These are phyloP conservation scores for Palythoa grandiflora DNA, from an alignment of 92 coral and sea anemone species.

Conservation along the genomic window DNA sequence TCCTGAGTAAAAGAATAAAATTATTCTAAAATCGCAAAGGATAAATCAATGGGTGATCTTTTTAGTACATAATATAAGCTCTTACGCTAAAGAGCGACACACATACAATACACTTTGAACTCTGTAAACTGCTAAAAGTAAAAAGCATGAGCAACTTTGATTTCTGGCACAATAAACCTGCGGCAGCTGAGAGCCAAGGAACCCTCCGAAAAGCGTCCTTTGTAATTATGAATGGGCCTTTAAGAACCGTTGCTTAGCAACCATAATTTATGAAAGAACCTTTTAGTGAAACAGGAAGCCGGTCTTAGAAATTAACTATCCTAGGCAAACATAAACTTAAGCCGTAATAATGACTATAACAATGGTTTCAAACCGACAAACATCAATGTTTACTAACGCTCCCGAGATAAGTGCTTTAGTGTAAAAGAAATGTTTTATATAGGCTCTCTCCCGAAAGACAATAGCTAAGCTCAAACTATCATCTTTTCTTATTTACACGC, in stretches of 20 bases:
- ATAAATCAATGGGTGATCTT: neutral
- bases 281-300: conserved; percentile 39
- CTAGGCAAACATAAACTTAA: conserved; percentile 26
- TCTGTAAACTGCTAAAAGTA: neutral
- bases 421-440: too few species aligned
- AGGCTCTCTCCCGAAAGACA: too few species aligned
- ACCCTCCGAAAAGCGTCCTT: too few species aligned
- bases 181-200: neutral
- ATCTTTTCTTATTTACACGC: too few species aligned
- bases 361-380: too few species aligned
- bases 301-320: conserved; percentile 21
- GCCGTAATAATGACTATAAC: neutral
- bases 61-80: neutral
- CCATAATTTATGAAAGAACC: conserved; percentile 28
- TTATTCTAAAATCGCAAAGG: neutral
- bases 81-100: neutral
- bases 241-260: conserved; percentile 29
- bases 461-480: too few species aligned
- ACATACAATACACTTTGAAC: neutral
- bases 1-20: neutral
- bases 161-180: neutral
- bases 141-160: neutral
- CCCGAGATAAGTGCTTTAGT: too few species aligned
- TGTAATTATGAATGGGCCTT: conserved; percentile 19
- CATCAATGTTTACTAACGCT: too few species aligned